A percentile compares a stretch with the other conserved stretches of the same genome.
Evolutionary conservation across 64 coral and sea anemone species (phyloP).

Genomic region (Porites australiensis): DNA sequence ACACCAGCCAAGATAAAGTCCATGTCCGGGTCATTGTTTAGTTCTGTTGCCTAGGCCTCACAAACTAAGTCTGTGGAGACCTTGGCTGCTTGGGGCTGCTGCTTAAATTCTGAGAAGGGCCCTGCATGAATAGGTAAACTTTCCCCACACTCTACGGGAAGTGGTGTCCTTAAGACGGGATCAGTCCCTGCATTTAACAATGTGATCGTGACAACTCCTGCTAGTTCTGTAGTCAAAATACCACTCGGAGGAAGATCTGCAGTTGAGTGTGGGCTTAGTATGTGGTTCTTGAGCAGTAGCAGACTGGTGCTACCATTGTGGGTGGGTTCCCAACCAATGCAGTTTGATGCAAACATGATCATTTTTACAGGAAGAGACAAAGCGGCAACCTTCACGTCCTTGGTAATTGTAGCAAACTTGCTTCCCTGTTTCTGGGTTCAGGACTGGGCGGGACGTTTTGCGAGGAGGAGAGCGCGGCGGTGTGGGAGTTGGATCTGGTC

Average conservation of each 20-base stretch:
- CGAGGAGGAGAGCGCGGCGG: not conserved
- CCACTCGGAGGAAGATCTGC: conserved; percentile 39
- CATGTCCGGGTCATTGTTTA: conserved; percentile 36
- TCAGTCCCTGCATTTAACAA: conserved; percentile 12
- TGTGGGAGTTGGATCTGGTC: conserved; percentile 14
- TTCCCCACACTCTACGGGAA: conserved; percentile 36
- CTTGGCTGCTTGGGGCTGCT: conserved; percentile 68
- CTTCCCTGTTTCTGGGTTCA: conserved; percentile 60
- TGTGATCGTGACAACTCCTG: conserved; percentile 46
- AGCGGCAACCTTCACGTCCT: conserved; percentile 33
- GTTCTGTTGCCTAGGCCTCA: conserved; percentile 58
- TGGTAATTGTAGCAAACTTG: conserved; percentile 57
- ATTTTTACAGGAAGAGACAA: conserved; percentile 40
- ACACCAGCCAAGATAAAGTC: conserved; percentile 55
- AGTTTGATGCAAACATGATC: conserved; percentile 61
- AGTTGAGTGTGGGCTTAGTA: conserved; percentile 36
- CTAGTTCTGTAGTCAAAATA: not conserved
- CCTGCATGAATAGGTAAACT: not conserved
- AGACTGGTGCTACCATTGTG: conserved; percentile 49
- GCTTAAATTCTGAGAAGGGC: conserved; percentile 8
- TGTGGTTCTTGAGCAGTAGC: conserved; percentile 9
- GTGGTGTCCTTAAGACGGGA: too few species aligned
- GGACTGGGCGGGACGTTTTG: conserved; percentile 18
- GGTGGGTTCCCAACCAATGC: conserved; percentile 66
- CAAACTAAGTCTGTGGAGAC: conserved; percentile 73